A percentile compares a stretch with the other conserved stretches of the same genome.
These are phyloP conservation scores for Xylocampa areola DNA, from an alignment of 2,888 invertebrate species.

Conservation along the genomic window DNA sequence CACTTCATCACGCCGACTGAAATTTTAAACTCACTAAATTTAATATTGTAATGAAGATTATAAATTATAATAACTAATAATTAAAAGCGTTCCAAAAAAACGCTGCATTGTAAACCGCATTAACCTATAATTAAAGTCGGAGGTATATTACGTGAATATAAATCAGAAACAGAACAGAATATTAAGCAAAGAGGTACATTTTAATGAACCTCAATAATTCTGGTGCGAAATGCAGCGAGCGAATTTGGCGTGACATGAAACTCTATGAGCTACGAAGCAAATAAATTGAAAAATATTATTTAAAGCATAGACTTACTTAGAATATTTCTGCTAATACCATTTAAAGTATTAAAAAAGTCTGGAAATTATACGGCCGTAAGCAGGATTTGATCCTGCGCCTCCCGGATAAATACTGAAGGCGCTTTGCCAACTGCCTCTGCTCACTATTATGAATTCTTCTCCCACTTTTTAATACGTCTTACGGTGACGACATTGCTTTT, in stretches of 20 bases:
- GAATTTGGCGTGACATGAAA: constrained; percentile 29
- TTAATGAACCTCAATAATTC: constrained; percentile 72
- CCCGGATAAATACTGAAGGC: too few relatives aligned
- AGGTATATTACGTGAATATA: constrained; percentile 49
- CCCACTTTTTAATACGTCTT: too few relatives aligned
- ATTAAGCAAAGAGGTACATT: constrained; percentile 66
- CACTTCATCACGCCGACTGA: too few relatives aligned
- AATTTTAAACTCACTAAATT: too few relatives aligned
- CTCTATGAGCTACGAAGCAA: constrained; percentile 47
- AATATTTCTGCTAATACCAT: too few relatives aligned
- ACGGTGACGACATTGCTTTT: too few relatives aligned
- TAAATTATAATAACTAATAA: constrained; percentile 2
- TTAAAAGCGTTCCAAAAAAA: constrained; percentile 5
- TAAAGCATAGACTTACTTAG: too few relatives aligned
- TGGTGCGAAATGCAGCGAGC: constrained; percentile 62
- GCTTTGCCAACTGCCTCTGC: too few relatives aligned
- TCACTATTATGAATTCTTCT: too few relatives aligned
- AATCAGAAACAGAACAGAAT: constrained; percentile 62
- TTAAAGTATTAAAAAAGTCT: too few relatives aligned
- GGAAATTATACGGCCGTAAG: too few relatives aligned
- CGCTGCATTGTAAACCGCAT: constrained; percentile 28
- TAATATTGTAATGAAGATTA: neutral
- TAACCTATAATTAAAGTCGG: constrained; percentile 50
- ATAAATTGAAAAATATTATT: neutral
- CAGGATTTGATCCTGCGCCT: too few relatives aligned